Base-by-base conservation (phyloP, 2,113 vertebrate genomes). In the Strix aluco region DNA sequence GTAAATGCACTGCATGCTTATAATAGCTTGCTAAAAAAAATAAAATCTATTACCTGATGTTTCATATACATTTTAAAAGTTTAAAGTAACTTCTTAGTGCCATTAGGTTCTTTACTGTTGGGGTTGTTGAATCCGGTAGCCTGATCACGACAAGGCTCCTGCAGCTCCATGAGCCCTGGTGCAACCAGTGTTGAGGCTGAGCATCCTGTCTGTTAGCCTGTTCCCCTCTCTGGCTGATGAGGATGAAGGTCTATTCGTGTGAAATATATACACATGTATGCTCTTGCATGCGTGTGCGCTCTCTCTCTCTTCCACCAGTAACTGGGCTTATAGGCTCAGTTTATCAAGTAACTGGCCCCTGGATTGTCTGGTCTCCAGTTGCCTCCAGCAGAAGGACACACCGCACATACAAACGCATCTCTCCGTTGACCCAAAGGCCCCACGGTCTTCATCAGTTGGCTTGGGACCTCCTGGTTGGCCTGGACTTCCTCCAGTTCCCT, bases 221-320 rank as follows among this genome's bases (percentile, higher is more conserved):
- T 52, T 86, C 44, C 66, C 14, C 13, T 42, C 32, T 36, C 51
- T 38, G 40, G 20, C 34, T 40, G 62, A 23, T 63, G 26, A 70
- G 57, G 42, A 32, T 42, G 81, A 51, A 57, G n/a, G 21, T 84
- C 47, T 18, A 5, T 52, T 52, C 34, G 16, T 20, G 30, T 32
- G 69, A 69, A 49, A 49, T 32, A 73, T 0, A 20, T 23, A 27
- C 20, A 66, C 3, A 1, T 10, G 15, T 6, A 16, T 2, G 2
- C 21, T 51, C 6, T 32, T 44, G 42, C 15, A 6, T 44, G 42
- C 2, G 1, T 4, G 2, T 23, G 6, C 32, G 23, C 11, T 49
- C 40, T 29, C 61, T 44, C 22, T 51, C 46, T n/a, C 27, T 52
- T 70, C 52, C 52, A 66, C 44, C 36, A 70, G 32, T 23, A 75